phyloP scores from a whole-genome alignment of 2,888 invertebrate species.

The Sminthurinus aureus region DNA sequence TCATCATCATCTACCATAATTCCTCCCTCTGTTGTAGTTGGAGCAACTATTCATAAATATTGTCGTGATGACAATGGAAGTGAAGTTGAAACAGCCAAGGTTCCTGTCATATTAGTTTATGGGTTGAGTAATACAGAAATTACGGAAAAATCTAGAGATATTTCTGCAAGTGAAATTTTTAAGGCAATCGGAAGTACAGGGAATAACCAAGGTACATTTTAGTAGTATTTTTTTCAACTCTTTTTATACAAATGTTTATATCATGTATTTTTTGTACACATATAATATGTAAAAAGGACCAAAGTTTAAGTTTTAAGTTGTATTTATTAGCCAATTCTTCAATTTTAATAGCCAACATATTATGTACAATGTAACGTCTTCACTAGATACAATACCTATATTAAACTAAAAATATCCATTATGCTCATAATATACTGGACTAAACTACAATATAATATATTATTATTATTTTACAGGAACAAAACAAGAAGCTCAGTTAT shows the following conservation, averaged over 20 bases:
- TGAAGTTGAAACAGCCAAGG: too few relatives aligned
- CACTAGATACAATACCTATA: neutral
- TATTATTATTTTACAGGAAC: conserved; percentile 48
- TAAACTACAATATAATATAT: too few relatives aligned
- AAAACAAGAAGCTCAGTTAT: conserved; percentile 52
- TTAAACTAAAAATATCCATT: too few relatives aligned
- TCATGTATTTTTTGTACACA: too few relatives aligned
- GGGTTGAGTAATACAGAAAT: conserved; percentile 48
- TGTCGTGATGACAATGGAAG: conserved; percentile 17
- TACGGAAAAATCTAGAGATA: conserved; percentile 40
- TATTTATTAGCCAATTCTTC: too few relatives aligned
- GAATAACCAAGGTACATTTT: neutral
- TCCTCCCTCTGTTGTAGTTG: conserved; percentile 52
- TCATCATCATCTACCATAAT: neutral
- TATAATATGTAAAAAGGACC: too few relatives aligned
- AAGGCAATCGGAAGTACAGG: conserved; percentile 41
- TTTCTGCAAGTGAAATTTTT: conserved; percentile 40
- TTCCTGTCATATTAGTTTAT: conserved; percentile 50
- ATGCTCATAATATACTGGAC: too few relatives aligned
- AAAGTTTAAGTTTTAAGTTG: too few relatives aligned
- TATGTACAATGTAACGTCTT: too few relatives aligned
- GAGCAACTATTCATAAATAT: conserved; percentile 37
- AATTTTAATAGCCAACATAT: too few relatives aligned
- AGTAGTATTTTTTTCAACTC: too few relatives aligned
- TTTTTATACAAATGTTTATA: too few relatives aligned